Percentiles rank a stretch among this genome's conserved stretches.
Evolutionary conservation across 2,888 invertebrate genomes (phyloP).

Genomic region (Odiellus spinosus): DNA sequence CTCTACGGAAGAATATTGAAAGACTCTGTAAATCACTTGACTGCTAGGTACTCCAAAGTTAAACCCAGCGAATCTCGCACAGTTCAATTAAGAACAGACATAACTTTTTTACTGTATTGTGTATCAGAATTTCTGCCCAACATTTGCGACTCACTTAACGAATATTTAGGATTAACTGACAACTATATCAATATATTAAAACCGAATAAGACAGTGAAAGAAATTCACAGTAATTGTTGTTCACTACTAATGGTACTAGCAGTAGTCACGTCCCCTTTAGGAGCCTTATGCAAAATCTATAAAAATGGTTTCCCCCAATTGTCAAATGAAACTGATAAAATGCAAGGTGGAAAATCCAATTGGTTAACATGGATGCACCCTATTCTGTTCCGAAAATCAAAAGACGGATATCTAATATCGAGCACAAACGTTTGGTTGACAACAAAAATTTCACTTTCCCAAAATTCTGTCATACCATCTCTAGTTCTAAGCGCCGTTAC

Average conservation of each 20-base stretch:
- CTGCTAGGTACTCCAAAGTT: conserved; percentile 5
- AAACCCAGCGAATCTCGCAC: conserved; percentile 10
- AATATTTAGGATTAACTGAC: too few species aligned
- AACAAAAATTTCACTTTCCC: conserved; percentile 6
- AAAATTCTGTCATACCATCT: conserved; percentile 5
- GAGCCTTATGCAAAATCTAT: conserved; percentile 6
- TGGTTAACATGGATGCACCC: conserved; percentile 12
- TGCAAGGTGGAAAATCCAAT: conserved; percentile 5
- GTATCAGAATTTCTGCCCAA: not conserved
- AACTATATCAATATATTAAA: too few species aligned
- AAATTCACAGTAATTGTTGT: conserved; percentile 12
- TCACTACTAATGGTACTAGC: conserved; percentile 6
- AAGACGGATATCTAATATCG: conserved; percentile 6
- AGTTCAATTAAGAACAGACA: conserved; percentile 5
- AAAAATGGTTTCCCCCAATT: conserved; percentile 11
- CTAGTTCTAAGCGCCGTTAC: conserved; percentile 5
- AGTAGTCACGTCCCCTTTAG: conserved; percentile 10
- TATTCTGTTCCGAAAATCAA: conserved; percentile 8
- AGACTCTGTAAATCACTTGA: conserved; percentile 7
- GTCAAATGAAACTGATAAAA: conserved; percentile 4
- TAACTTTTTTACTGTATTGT: conserved; percentile 6
- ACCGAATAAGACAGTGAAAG: conserved; percentile 1
- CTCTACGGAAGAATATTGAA: conserved; percentile 6
- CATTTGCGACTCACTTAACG: too few species aligned
- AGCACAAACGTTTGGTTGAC: conserved; percentile 11